Evolutionary conservation across 1,140 invertebrate species (phyloP).

Genomic region (Augochlora pura): DNA sequence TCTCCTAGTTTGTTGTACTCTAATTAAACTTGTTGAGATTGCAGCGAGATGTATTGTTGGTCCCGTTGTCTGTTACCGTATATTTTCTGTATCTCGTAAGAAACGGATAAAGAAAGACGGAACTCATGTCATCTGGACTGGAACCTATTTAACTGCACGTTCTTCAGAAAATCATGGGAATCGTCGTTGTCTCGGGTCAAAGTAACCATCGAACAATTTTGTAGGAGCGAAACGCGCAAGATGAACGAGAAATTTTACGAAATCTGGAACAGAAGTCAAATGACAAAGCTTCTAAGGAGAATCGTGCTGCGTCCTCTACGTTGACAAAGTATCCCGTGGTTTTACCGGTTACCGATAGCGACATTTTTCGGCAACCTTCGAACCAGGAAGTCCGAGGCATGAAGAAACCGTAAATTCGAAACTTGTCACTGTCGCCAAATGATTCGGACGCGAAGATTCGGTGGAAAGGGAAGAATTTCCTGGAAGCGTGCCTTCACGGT

Average conservation of each 20-base stretch:
- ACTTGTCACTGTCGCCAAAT: constrained; percentile 37
- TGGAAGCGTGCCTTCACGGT: constrained; percentile 79
- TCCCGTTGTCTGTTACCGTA: not conserved
- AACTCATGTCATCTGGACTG: constrained; percentile 43
- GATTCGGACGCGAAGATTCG: constrained; percentile 48
- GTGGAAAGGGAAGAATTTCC: constrained; percentile 74
- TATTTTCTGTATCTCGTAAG: not conserved
- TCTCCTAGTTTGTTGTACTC: not conserved
- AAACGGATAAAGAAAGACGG: constrained; percentile 4
- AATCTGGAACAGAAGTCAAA: too few species aligned
- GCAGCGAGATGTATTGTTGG: not conserved
- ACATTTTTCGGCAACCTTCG: not conserved
- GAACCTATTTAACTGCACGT: constrained; percentile 42
- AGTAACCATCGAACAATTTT: not conserved
- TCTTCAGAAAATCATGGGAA: constrained; percentile 13
- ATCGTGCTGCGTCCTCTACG: too few species aligned
- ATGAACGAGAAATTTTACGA: not conserved
- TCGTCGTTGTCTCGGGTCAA: not conserved
- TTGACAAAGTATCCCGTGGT: not conserved
- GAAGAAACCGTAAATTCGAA: not conserved
- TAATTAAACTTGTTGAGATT: not conserved
- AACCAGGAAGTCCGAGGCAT: too few species aligned
- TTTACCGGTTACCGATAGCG: not conserved
- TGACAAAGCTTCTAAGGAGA: not conserved
- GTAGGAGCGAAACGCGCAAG: not conserved